Conservation (phyloP, 2,797 vertebrate genomes). For the Emydoidea blandingii region DNA sequence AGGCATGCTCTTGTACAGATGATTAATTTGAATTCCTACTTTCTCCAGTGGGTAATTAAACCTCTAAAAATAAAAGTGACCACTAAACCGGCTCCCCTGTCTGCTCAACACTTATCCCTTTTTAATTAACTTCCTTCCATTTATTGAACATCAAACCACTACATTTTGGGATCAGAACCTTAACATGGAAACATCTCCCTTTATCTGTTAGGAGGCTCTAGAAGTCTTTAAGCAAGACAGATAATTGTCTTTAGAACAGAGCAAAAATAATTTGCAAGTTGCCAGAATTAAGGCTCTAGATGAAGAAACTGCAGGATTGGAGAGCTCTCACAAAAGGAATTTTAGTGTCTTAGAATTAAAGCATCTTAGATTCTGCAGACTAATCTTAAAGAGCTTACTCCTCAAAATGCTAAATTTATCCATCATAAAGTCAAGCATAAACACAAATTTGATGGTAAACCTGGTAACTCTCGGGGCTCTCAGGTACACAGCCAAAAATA, state of each 20-base stretch:
- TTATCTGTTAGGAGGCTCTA: constrained; percentile 15
- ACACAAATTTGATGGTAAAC: constrained; percentile 32
- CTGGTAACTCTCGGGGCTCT: not conserved
- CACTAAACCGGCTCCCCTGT: not conserved
- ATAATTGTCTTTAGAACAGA: not conserved
- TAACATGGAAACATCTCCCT: constrained; percentile 1
- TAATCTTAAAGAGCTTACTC: constrained; percentile 56
- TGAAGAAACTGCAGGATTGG: not conserved
- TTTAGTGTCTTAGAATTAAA: constrained; percentile 36
- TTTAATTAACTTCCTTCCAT: constrained; percentile 22
- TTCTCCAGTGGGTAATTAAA: constrained; percentile 16
- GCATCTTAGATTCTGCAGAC: constrained; percentile 14
- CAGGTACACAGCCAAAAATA: not conserved
- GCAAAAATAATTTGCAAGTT: not conserved
- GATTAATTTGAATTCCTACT: not conserved
- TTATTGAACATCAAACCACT: not conserved
- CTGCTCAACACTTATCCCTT: not conserved
- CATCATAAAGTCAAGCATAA: constrained; percentile 54
- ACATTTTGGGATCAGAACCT: constrained; percentile 17
- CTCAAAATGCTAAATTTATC: constrained; percentile 37
- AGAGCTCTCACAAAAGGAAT: constrained; percentile 24
- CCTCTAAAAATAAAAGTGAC: not conserved
- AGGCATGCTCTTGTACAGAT: not conserved
- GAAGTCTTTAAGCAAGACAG: constrained; percentile 1
- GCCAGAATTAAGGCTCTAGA: constrained; percentile 32